Percentiles rank a stretch among this genome's conserved stretches.
These are phyloP conservation scores for Oegoconia quadripuncta DNA, from an alignment of 2,888 invertebrate genomes.

Conservation along the genomic window DNA sequence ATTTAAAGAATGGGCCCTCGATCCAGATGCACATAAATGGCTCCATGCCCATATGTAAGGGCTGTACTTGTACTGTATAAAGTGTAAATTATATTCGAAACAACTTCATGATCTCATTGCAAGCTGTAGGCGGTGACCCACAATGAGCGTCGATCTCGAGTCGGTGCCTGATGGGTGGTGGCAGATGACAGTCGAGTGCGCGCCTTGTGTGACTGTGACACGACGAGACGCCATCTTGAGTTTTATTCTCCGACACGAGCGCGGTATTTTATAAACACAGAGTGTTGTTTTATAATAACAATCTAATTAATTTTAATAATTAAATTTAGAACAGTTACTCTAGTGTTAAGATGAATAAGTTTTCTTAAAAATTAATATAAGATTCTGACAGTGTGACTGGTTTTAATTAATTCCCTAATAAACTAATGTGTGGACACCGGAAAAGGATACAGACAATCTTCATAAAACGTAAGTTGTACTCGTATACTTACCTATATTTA, in stretches of 20 bases:
- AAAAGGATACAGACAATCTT: constrained; percentile 13
- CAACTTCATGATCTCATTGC: constrained; percentile 72
- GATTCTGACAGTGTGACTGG: neutral
- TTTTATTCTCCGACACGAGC: neutral
- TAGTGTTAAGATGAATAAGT: neutral
- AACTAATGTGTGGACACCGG: constrained; percentile 23
- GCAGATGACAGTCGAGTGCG: constrained; percentile 21
- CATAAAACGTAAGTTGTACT: constrained; percentile 27
- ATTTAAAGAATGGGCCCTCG: constrained; percentile 1
- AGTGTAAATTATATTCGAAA: constrained; percentile 63
- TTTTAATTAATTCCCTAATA: neutral
- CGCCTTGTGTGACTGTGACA: constrained; percentile 8
- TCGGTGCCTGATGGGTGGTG: constrained; percentile 41
- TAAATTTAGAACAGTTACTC: neutral
- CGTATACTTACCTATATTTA: too few species aligned
- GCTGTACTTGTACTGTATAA: constrained; percentile 38
- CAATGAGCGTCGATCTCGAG: constrained; percentile 34
- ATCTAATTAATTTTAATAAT: neutral
- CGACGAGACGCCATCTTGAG: neutral
- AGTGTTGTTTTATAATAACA: neutral
- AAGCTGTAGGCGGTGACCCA: constrained; percentile 66
- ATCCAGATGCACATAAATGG: constrained; percentile 15
- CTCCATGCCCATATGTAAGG: constrained; percentile 31
- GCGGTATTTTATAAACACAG: too few species aligned
- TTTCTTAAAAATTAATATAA: neutral